Conservation (phyloP, 1,140 invertebrate genomes). For the Adoxophyes honmai region DNA sequence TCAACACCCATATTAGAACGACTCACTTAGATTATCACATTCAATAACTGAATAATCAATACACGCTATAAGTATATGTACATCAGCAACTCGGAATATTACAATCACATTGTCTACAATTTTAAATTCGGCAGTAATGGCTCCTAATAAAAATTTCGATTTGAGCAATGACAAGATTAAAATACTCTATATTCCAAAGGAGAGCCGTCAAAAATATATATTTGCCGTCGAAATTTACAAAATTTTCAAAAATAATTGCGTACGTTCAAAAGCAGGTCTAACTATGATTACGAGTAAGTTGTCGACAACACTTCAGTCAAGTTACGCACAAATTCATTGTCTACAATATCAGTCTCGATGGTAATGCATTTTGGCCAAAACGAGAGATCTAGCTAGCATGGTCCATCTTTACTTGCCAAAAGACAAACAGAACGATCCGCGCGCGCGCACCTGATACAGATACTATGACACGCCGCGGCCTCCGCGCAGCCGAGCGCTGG, state of each 20-base stretch:
- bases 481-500: neutral
- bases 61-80: slow-evolving; percentile 48
- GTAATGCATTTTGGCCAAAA: slow-evolving; percentile 73
- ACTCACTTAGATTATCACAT: slow-evolving; percentile 69
- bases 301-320: slow-evolving; percentile 38
- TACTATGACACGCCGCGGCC: slow-evolving; percentile 35
- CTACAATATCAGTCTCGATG: slow-evolving; percentile 74
- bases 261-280: slow-evolving; percentile 65
- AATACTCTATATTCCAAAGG: slow-evolving; percentile 69
- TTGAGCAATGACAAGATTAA: slow-evolving; percentile 70
- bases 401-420: slow-evolving; percentile 55
- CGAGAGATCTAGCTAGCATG: slow-evolving; percentile 64
- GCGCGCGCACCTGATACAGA: slow-evolving; percentile 57
- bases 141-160: slow-evolving; percentile 69
- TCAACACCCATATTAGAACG: slow-evolving; percentile 43
- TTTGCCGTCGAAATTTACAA: slow-evolving; percentile 64
- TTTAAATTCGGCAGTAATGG: slow-evolving; percentile 69
- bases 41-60: slow-evolving; percentile 64
- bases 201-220: slow-evolving; percentile 73
- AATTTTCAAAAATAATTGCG: slow-evolving; percentile 67
- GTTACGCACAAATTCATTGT: slow-evolving; percentile 14
- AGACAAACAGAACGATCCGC: slow-evolving; percentile 48
- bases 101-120: slow-evolving; percentile 60
- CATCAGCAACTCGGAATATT: slow-evolving; percentile 61
- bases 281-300: slow-evolving; percentile 53